Evolutionary conservation across 2,113 vertebrate genomes (phyloP).

Genomic region (Anolis sagrei): DNA sequence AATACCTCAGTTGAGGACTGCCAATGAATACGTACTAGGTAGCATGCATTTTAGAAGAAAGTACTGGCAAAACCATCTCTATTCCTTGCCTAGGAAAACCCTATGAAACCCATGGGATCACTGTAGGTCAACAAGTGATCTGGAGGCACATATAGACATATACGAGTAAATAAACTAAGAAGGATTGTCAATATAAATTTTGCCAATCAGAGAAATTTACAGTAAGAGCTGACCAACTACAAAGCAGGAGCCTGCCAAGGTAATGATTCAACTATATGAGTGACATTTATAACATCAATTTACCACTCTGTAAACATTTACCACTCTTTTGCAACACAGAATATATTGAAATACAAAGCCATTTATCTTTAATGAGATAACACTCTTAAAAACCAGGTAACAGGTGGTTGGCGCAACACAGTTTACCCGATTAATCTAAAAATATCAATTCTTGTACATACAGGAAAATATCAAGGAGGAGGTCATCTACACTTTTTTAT

Average conservation of each 20-base stretch:
- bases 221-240: not conserved
- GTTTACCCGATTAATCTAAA: not conserved
- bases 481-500: not conserved
- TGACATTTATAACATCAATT: not conserved
- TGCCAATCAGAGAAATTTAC: not conserved
- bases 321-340: no score
- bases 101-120: no score
- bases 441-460: not conserved
- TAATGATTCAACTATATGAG: no score
- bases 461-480: not conserved
- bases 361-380: not conserved
- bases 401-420: not conserved
- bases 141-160: no score
- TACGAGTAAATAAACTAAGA: no score
- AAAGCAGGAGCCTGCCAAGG: not conserved
- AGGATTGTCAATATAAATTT: not conserved
- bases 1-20: no score
- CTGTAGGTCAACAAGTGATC: no score
- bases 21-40: no score
- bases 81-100: no score
- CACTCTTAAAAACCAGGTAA: not conserved
- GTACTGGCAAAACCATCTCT: no score
- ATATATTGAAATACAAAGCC: not conserved
- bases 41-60: not conserved
- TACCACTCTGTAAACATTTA: not conserved